phyloP scores from a whole-genome alignment of 2,888 invertebrate species.

The Drosophila paramelanica region DNA sequence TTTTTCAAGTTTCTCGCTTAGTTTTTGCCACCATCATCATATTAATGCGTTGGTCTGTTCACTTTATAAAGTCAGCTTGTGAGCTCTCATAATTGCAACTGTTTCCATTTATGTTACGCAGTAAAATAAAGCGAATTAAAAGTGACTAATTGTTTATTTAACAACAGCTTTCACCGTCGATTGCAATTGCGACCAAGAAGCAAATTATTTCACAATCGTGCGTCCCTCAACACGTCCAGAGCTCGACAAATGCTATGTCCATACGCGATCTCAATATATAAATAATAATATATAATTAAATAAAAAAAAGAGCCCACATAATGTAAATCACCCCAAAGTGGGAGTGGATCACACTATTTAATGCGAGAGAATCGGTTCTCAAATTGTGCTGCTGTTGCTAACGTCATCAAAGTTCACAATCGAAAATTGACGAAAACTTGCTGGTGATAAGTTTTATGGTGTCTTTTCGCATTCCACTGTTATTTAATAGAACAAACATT shows the following conservation, averaged over 20 bases:
- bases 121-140: conserved; percentile 17
- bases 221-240: conserved; percentile 46
- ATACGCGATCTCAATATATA: no score
- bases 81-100: conserved; percentile 22
- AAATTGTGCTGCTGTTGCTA: background rate
- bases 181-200: background rate
- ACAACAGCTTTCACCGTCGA: conserved; percentile 40
- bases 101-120: conserved; percentile 24
- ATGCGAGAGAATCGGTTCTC: background rate
- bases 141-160: conserved; percentile 40
- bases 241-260: conserved; percentile 2
- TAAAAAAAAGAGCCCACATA: no score
- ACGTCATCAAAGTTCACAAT: background rate
- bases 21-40: background rate
- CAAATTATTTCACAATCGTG: conserved; percentile 20
- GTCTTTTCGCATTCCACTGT: no score
- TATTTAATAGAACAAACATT: no score
- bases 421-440: background rate
- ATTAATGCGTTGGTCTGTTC: background rate
- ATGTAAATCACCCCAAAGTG: conserved; percentile 16
- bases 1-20: background rate
- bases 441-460: background rate
- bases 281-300: background rate
- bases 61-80: conserved; percentile 14
- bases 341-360: background rate